Percentiles rank a stretch among this genome's conserved stretches.
These are phyloP conservation scores for Synergus japonicus DNA, from an alignment of 2,888 invertebrate species.

Conservation along the genomic window DNA sequence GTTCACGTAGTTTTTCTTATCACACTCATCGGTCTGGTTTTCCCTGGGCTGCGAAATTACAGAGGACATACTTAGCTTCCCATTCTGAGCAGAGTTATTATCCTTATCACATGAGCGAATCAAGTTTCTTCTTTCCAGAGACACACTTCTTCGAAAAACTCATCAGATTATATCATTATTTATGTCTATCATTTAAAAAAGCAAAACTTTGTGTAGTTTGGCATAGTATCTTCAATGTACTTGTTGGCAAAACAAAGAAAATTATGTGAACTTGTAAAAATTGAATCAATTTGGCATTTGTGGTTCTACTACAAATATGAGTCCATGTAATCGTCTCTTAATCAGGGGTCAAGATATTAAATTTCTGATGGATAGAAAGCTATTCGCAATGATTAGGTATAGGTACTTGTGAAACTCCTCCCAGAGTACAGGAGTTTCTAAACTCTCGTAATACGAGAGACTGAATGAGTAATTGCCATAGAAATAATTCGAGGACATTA, in stretches of 20 bases:
- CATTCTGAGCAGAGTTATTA: constrained; percentile 10
- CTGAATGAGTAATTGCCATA: constrained; percentile 57
- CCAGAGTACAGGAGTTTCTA: constrained; percentile 46
- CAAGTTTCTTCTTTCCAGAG: constrained; percentile 10
- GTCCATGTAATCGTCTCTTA: not conserved
- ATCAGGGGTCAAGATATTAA: not conserved
- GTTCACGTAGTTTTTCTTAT: constrained; percentile 19
- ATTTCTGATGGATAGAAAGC: constrained; percentile 34
- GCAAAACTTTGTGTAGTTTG: not conserved
- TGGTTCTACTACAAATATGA: not conserved
- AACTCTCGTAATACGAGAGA: constrained; percentile 52
- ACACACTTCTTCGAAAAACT: not conserved
- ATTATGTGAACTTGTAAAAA: not conserved
- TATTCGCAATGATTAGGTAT: constrained; percentile 35
- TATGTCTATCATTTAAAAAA: not conserved
- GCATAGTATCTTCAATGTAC: not conserved
- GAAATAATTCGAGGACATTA: constrained; percentile 65
- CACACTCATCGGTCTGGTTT: constrained; percentile 22
- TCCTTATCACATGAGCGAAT: constrained; percentile 7
- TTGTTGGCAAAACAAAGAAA: not conserved
- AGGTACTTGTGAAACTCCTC: constrained; percentile 40
- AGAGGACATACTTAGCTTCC: constrained; percentile 11
- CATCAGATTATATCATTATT: not conserved
- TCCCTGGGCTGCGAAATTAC: constrained; percentile 17
- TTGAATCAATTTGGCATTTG: not conserved